phyloP scores from a whole-genome alignment of 2,888 invertebrate genomes.

The Erynnis tages region DNA sequence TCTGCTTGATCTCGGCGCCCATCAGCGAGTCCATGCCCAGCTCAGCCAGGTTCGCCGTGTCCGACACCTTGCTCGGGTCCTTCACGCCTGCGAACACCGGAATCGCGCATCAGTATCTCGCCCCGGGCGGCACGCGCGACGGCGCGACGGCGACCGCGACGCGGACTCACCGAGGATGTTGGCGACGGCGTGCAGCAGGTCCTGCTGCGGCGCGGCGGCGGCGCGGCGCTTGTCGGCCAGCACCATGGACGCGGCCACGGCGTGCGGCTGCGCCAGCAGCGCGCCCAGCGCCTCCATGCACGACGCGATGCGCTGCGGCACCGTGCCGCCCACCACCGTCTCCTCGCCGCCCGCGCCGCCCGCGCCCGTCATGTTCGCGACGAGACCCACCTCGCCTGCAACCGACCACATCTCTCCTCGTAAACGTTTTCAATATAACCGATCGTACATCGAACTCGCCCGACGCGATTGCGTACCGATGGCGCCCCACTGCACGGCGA shows the following conservation, averaged over 20 bases:
- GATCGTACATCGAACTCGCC: too few species aligned
- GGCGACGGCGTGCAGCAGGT: conserved; percentile 89
- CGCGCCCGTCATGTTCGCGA: conserved; percentile 96
- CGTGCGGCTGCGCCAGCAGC: conserved; percentile 94
- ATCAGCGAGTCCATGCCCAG: conserved; percentile 99
- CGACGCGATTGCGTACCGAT: conserved; percentile 87
- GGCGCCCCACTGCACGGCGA: conserved; percentile 99
- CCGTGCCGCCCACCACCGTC: conserved; percentile 95
- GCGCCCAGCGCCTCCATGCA: conserved; percentile 93
- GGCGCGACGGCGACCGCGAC: too few species aligned
- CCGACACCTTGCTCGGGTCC: conserved; percentile 89
- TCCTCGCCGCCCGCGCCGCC: conserved; percentile 95
- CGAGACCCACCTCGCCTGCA: conserved; percentile 93
- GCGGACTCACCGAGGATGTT: conserved; percentile 95
- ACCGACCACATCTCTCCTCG: not conserved
- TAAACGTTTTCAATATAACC: not conserved
- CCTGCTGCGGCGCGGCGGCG: conserved; percentile 73
- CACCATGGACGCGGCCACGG: conserved; percentile 91
- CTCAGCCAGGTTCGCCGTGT: conserved; percentile 91
- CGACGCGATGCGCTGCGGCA: conserved; percentile 97
- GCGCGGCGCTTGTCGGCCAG: conserved; percentile 91
- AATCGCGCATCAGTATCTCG: too few species aligned
- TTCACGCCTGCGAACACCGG: conserved; percentile 94
- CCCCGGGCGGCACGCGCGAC: too few species aligned
- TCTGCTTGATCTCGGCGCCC: conserved; percentile 99